Evolutionary conservation across 2,113 vertebrate species (phyloP).

Genomic region (Apodemus sylvaticus): DNA sequence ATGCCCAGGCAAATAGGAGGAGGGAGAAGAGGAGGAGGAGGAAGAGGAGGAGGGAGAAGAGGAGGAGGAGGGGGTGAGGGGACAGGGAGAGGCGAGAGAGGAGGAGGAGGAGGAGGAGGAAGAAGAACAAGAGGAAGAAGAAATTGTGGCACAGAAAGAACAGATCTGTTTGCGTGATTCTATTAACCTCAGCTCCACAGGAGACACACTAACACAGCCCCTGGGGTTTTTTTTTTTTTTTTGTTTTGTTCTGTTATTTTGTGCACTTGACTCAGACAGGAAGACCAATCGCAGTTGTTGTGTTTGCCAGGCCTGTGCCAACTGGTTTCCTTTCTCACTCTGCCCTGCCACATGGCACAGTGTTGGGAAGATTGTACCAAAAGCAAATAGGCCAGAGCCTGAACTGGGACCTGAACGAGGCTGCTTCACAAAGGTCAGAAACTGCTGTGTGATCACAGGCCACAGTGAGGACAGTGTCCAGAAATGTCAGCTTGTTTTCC

Average conservation of each 20-base stretch:
- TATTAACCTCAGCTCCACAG: not conserved
- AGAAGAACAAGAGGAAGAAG: not conserved
- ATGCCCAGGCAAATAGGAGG: not conserved
- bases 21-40: too few species aligned
- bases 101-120: not conserved
- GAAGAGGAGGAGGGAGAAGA: too few species aligned
- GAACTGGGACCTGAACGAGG: not conserved
- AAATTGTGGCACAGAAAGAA: not conserved
- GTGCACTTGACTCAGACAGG: not conserved
- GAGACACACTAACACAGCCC: not conserved
- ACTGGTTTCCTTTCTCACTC: not conserved
- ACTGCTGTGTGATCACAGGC: not conserved
- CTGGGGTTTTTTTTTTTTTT: not conserved
- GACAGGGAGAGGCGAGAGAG: too few species aligned
- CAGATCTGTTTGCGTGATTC: not conserved
- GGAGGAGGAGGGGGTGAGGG: accelerated
- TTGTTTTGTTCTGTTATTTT: too few species aligned
- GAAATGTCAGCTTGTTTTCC: not conserved
- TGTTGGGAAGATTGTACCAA: not conserved
- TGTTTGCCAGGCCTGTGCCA: not conserved
- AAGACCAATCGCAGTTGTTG: not conserved
- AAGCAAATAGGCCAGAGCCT: not conserved
- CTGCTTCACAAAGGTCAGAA: not conserved
- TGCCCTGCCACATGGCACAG: not conserved
- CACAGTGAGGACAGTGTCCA: not conserved